phyloP scores from a whole-genome alignment of 2,113 vertebrate species.

The Scomber scombrus region DNA sequence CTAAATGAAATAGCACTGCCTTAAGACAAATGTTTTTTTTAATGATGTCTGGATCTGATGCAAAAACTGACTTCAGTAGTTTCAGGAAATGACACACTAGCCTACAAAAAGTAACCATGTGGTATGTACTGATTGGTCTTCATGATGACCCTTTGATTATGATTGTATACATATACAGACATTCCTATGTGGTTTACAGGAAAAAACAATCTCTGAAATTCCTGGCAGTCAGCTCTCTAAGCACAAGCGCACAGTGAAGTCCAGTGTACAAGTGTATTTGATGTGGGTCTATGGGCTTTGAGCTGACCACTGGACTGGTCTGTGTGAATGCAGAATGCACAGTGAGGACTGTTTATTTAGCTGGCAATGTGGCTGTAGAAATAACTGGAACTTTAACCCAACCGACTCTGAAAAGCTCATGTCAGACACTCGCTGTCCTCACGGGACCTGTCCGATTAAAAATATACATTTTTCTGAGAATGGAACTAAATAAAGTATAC shows the following conservation, averaged over 20 bases:
- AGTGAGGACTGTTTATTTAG: slow-evolving; percentile 77
- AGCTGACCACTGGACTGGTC: slow-evolving; percentile 61
- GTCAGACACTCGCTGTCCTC: slow-evolving; percentile 65
- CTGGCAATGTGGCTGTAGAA: slow-evolving; percentile 69
- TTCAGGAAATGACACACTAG: slow-evolving; percentile 69
- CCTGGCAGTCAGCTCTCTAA: slow-evolving; percentile 71
- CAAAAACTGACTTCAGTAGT: slow-evolving; percentile 7
- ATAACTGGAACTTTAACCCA: slow-evolving; percentile 70
- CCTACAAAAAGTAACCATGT: slow-evolving; percentile 56
- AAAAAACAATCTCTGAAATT: slow-evolving; percentile 70
- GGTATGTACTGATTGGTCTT: slow-evolving; percentile 61
- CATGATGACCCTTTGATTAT: slow-evolving; percentile 74
- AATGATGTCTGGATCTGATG: background rate
- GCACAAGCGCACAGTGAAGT: slow-evolving; percentile 60
- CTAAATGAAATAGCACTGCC: background rate
- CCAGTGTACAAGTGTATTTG: slow-evolving; percentile 63
- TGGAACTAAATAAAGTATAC: slow-evolving; percentile 20
- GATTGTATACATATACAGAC: slow-evolving; percentile 56
- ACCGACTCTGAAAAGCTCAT: slow-evolving; percentile 51
- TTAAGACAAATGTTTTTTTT: background rate
- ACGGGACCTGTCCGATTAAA: slow-evolving; percentile 42
- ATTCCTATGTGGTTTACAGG: slow-evolving; percentile 64
- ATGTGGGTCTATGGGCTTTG: slow-evolving; percentile 77
- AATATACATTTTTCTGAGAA: background rate
- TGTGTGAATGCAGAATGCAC: slow-evolving; percentile 69